Percentiles rank a stretch among this genome's conserved stretches.
These are phyloP conservation scores for Andrena marginata DNA, from an alignment of 2,888 invertebrate genomes.

Conservation along the genomic window DNA sequence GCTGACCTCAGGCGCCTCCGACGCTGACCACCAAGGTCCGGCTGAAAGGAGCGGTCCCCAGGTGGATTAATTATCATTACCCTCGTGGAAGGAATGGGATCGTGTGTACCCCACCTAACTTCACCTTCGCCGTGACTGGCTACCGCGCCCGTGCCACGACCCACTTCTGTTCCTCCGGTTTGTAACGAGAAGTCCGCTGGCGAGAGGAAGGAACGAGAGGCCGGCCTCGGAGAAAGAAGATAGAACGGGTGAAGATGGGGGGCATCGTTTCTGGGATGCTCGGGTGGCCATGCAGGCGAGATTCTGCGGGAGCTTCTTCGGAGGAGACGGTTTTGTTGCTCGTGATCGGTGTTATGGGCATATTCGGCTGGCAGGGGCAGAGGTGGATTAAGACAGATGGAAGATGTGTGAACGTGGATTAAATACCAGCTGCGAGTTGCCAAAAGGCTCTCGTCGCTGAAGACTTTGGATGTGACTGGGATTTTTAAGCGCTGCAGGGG, in stretches of 20 bases:
- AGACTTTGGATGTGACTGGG: too few species aligned
- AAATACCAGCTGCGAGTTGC: too few species aligned
- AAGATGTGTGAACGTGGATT: too few species aligned
- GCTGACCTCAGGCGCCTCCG: constrained; percentile 70
- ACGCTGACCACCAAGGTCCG: constrained; percentile 69
- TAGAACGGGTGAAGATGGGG: constrained; percentile 26
- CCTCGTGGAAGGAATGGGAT: constrained; percentile 73
- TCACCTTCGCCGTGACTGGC: constrained; percentile 75
- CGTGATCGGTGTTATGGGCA: too few species aligned
- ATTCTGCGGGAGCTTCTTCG: not conserved
- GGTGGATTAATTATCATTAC: constrained; percentile 83
- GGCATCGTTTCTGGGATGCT: constrained; percentile 28
- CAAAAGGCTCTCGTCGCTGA: too few species aligned
- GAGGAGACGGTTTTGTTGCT: constrained; percentile 3
- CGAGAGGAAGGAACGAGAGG: constrained; percentile 47
- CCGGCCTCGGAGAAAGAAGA: constrained; percentile 13
- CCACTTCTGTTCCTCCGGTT: constrained; percentile 76
- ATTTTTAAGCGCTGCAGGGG: too few species aligned
- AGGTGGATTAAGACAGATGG: too few species aligned
- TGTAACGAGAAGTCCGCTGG: constrained; percentile 68
- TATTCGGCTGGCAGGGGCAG: too few species aligned
- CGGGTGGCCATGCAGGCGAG: constrained; percentile 43
- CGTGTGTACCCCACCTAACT: constrained; percentile 71
- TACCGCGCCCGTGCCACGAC: constrained; percentile 81
- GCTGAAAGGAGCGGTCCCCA: constrained; percentile 72